A percentile compares a stretch with the other conserved stretches of the same genome.
phyloP scores from a whole-genome alignment of 2,797 vertebrate genomes.

The Chaetophractus vellerosus region DNA sequence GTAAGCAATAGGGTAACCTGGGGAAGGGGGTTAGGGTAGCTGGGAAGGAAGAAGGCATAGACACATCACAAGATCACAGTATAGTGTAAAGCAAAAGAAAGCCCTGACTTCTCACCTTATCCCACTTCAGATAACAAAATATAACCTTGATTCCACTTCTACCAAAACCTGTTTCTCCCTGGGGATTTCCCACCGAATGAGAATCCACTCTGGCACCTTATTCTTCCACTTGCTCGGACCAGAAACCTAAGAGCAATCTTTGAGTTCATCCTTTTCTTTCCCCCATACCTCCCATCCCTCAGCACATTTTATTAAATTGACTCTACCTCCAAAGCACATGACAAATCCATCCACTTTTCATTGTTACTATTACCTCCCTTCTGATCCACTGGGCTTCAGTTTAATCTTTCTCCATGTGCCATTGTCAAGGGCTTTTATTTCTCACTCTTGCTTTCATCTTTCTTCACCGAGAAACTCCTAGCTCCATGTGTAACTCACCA shows the following conservation, averaged over 20 bases:
- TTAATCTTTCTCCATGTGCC: background rate
- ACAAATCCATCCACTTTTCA: background rate
- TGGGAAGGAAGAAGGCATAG: background rate
- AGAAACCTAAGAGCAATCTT: background rate
- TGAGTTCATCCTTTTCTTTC: background rate
- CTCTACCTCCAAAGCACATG: background rate
- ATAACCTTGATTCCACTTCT: background rate
- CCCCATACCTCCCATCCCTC: background rate
- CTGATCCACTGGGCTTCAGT: background rate
- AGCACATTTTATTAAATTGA: background rate
- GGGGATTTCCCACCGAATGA: background rate
- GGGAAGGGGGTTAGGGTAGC: fast-evolving
- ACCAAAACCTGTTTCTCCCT: background rate
- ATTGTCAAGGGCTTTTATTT: background rate
- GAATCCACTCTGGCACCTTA: no score
- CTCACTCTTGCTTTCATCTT: background rate
- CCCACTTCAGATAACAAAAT: background rate
- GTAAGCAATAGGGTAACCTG: background rate
- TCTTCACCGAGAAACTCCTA: background rate
- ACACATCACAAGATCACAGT: background rate
- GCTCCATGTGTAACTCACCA: background rate
- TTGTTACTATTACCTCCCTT: background rate
- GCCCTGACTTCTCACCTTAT: background rate
- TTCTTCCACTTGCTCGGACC: background rate
- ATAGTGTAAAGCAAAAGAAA: background rate